phyloP scores from a whole-genome alignment of 2,888 invertebrate species.

The Macaria notata region DNA sequence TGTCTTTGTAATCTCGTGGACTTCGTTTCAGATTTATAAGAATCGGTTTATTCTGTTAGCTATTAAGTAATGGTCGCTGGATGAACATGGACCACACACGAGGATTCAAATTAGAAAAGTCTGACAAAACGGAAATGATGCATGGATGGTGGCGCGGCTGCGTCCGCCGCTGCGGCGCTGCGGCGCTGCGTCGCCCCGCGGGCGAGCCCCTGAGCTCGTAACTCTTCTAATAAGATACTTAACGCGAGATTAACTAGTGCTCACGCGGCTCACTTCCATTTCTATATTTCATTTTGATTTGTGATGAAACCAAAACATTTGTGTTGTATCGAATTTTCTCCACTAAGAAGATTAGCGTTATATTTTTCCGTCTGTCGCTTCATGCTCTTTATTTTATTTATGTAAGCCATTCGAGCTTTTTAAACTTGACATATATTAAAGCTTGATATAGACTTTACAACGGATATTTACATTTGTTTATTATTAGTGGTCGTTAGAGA shows the following conservation, averaged over 20 bases:
- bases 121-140: constrained; percentile 72
- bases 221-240: constrained; percentile 75
- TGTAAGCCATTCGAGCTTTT: constrained; percentile 32
- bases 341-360: constrained; percentile 61
- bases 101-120: constrained; percentile 71
- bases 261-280: constrained; percentile 64
- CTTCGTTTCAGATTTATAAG: constrained; percentile 56
- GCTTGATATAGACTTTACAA: constrained; percentile 30
- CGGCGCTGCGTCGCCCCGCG: constrained; percentile 49
- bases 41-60: constrained; percentile 46
- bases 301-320: constrained; percentile 62
- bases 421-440: constrained; percentile 30
- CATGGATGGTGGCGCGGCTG: constrained; percentile 67
- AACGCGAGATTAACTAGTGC: constrained; percentile 69
- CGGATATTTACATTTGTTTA: constrained; percentile 35
- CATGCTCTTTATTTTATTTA: constrained; percentile 39
- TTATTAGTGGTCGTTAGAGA: constrained; percentile 47
- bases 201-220: constrained; percentile 73
- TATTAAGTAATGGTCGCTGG: constrained; percentile 61
- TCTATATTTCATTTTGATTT: constrained; percentile 73
- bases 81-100: constrained; percentile 72
- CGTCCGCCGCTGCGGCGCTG: constrained; percentile 32
- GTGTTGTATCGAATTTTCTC: constrained; percentile 45
- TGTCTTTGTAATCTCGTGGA: constrained; percentile 45
- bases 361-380: constrained; percentile 47